Base-by-base conservation (phyloP, 1,140 invertebrate species). In the Megathymus violae region DNA sequence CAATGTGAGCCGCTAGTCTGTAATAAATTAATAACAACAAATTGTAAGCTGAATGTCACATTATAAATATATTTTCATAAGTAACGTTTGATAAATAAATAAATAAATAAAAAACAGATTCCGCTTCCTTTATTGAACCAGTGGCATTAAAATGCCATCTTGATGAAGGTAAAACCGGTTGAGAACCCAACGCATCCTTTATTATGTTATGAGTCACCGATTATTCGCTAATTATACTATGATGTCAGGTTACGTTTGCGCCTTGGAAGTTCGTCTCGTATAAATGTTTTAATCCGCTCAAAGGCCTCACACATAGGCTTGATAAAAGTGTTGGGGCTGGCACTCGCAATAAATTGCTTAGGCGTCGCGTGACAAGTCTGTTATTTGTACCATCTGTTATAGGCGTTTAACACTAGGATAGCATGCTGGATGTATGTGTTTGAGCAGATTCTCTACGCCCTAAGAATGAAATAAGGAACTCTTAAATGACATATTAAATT, bases 241-340 rank as follows among this genome's bases (percentile, higher is more conserved):
- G 34, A 52, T 52, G 50, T 52, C 50, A 52, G 50, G 40, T 52
- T 52, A 40, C 27, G 50, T n/a, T n/a, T n/a, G n/a, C n/a, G n/a
- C n/a, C n/a, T 52, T 52, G n/a, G 34, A 40, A 17, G 14, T 25
- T 17, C 15, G 31, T 50, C 31, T 27, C 5, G 34, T 36, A 16
- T 15, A 22, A 3, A 22, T 2, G 5, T 22, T 22, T 22, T 22
- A 22, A 22, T 22, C 5, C 19, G 19, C 19, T 5, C 5, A 22
- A 22, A 2, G 19, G 19, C 19, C 19, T 22, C 19, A 3, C 5
- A 22, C 19, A 22, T 3, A 5, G 19, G 5, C 19, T n/a, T n/a
- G n/a, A n/a, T n/a, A n/a, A n/a, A n/a, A n/a, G n/a, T n/a, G n/a
- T n/a, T n/a, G n/a, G n/a, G n/a, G n/a, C n/a, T n/a, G n/a, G n/a